Base-by-base conservation (phyloP, 2,888 invertebrate genomes). In the Diaperis boleti region DNA sequence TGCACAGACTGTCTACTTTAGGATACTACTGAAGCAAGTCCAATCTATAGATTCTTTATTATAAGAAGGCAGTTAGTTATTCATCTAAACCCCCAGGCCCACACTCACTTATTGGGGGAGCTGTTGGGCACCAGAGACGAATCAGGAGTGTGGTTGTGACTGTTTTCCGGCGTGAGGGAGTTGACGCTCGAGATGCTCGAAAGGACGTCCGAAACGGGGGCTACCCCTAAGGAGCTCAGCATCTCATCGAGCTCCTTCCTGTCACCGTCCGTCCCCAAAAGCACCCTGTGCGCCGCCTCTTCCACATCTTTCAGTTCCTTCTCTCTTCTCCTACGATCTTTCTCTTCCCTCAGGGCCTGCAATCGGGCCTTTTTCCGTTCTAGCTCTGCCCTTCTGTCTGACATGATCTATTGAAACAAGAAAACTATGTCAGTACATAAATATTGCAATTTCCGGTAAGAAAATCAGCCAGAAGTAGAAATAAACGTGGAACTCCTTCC, bases 361-460 rank as follows among this genome's bases (percentile, higher is more conserved):
- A 96, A 87, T 83, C 94, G 95, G 15, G 94, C 94, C 81, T 95
- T 94, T 82, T 96, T 96, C 64, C 94, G 87, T 83, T 95, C 95
- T 75, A 96, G 81, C 83, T 96, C 95, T n/a, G 93, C 94, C 81
- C 94, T 94, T 66, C 95, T 88, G 83, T 95, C 95, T 52, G 92
- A 89, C 92, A 93, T 92, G 56, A 74, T 71, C 33, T 33, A n/a
- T 1, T n/a, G 5, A 4, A 49, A 50, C 11, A 10, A 29, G 8
- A 45, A 1, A 31, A 49, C 10, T 8, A 22, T 49, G 20, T 49
- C 49, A 31, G 13, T 13, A 7, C 17, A 2, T 18, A 8, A 10
- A 35, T 10, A 29, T 1, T 5, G 1, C 5, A 18, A 15, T 6
- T 35, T 33, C n/a, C 2, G 5, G 17, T 3, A 8, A n/a, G 8